phyloP scores from a whole-genome alignment of 2,113 vertebrate genomes.

The Notiomystis cincta region DNA sequence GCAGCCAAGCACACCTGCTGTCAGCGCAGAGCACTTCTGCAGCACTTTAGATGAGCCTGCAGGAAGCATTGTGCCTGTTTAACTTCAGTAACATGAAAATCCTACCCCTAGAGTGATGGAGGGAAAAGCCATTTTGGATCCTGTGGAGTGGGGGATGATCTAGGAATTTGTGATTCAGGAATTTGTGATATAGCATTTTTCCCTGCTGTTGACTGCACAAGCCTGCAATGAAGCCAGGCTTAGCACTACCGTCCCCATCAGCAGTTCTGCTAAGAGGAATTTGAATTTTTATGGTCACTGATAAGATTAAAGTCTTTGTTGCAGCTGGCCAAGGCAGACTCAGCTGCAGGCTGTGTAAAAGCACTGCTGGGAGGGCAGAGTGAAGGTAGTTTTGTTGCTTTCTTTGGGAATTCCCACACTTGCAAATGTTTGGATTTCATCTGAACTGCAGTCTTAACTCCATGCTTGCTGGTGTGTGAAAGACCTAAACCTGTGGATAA shows the following conservation, averaged over 20 bases:
- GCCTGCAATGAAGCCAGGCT: slow-evolving; percentile 31
- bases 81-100: neutral
- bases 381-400: slow-evolving; percentile 18
- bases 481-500: neutral
- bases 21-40: neutral
- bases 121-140: neutral
- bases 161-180: slow-evolving; percentile 27
- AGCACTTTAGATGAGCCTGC: neutral
- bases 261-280: slow-evolving; percentile 59
- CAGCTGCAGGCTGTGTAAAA: neutral
- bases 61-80: neutral
- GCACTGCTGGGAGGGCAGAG: neutral
- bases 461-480: neutral
- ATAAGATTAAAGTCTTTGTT: slow-evolving; percentile 66
- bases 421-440: slow-evolving; percentile 57
- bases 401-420: slow-evolving; percentile 54
- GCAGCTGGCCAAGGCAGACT: neutral
- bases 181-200: slow-evolving; percentile 31
- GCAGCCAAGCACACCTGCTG: neutral
- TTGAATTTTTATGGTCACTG: slow-evolving; percentile 60
- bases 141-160: neutral
- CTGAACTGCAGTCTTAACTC: slow-evolving; percentile 14
- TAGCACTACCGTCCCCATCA: slow-evolving; percentile 60
- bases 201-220: slow-evolving; percentile 9
- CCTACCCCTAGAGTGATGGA: neutral